Conservation (phyloP, 1,140 invertebrate genomes). For the Drosophila ficusphila region DNA sequence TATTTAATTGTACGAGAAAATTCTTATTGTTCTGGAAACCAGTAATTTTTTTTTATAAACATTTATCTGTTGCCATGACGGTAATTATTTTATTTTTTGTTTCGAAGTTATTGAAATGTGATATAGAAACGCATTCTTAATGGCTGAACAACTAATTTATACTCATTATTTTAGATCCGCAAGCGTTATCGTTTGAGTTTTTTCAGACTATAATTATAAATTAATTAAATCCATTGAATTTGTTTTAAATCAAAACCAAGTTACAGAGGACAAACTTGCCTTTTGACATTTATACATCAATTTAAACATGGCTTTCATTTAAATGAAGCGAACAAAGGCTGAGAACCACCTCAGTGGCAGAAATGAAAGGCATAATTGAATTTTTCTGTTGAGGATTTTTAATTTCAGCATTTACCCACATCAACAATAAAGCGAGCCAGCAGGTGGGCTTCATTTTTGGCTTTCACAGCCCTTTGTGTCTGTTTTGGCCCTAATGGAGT, state of each 20-base stretch:
- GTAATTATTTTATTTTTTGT: too few relatives aligned
- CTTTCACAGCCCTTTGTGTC: slow-evolving; percentile 13
- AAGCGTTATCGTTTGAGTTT: too few relatives aligned
- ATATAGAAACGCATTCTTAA: too few relatives aligned
- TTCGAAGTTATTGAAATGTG: too few relatives aligned
- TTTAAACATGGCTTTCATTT: slow-evolving; percentile 22
- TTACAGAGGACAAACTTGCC: not conserved
- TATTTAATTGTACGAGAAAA: too few relatives aligned
- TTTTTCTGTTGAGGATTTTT: slow-evolving; percentile 69
- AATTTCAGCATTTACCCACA: slow-evolving; percentile 42
- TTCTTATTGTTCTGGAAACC: too few relatives aligned
- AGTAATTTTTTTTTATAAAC: too few relatives aligned
- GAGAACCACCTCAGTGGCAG: not conserved
- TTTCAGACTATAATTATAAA: not conserved
- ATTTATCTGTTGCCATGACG: too few relatives aligned
- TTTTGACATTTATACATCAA: not conserved
- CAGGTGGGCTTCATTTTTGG: slow-evolving; percentile 30
- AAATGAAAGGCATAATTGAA: slow-evolving; percentile 65
- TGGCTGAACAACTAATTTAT: too few relatives aligned
- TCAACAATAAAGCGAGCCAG: slow-evolving; percentile 24
- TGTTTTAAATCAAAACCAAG: not conserved
- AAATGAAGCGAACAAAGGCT: slow-evolving; percentile 33
- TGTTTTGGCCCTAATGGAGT: slow-evolving; percentile 59
- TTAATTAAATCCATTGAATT: not conserved
- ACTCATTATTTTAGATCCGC: too few relatives aligned